phyloP scores from a whole-genome alignment of 2,797 vertebrate genomes.

The Tiaroga cobitis region DNA sequence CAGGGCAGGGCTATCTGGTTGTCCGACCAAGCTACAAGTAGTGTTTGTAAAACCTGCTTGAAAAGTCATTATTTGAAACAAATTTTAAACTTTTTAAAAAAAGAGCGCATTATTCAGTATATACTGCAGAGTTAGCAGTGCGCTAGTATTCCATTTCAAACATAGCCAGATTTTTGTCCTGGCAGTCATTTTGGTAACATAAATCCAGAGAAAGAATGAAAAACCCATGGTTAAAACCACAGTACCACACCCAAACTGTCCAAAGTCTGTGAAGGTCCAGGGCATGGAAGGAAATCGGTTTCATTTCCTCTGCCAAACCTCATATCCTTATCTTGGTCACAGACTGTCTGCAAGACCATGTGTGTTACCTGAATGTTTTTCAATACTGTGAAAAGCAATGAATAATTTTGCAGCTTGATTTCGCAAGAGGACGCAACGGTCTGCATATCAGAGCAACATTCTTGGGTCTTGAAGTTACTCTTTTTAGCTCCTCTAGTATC shows the following conservation, averaged over 20 bases:
- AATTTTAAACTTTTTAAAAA: background rate
- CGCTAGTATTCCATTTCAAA: background rate
- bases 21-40: background rate
- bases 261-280: background rate
- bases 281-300: slow-evolving; percentile 14
- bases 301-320: slow-evolving; percentile 16
- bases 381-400: background rate
- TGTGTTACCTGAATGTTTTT: background rate
- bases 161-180: too few species aligned
- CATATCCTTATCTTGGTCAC: slow-evolving; percentile 30
- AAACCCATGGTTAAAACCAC: slow-evolving; percentile 5
- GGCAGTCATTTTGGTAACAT: background rate
- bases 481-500: background rate
- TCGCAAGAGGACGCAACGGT: background rate
- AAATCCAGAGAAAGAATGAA: slow-evolving; percentile 12
- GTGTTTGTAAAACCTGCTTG: background rate
- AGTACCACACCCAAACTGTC: slow-evolving; percentile 4
- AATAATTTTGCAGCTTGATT: background rate
- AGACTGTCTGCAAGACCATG: background rate
- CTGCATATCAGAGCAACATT: background rate
- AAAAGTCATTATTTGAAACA: background rate
- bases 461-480: background rate
- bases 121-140: background rate
- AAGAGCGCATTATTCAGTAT: background rate
- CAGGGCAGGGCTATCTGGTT: background rate